phyloP scores from a whole-genome alignment of 2,113 vertebrate genomes.

The Seriola rivoliana region DNA sequence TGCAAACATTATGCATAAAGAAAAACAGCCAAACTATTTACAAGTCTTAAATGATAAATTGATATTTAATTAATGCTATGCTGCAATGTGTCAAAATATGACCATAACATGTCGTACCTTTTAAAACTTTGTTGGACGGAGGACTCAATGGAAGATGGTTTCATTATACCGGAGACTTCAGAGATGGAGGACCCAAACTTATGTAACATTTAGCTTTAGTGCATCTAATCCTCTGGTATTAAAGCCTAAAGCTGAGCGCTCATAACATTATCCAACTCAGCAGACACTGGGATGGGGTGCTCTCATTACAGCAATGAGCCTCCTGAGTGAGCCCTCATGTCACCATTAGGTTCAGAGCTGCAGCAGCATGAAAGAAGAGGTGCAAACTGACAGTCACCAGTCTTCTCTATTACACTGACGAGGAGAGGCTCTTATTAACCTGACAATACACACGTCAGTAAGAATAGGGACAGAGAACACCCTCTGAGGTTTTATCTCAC shows the following conservation, averaged over 20 bases:
- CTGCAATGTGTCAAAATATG: neutral
- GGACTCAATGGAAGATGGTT: neutral
- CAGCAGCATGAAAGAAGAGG: conserved; percentile 71
- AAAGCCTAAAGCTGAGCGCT: conserved; percentile 46
- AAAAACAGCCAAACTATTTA: neutral
- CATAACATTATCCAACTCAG: conserved; percentile 61
- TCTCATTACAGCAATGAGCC: conserved; percentile 67
- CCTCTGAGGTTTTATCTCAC: conserved; percentile 72
- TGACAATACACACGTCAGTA: conserved; percentile 64
- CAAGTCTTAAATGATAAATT: neutral
- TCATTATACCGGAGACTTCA: conserved; percentile 4
- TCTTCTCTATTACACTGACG: conserved; percentile 77
- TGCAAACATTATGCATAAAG: neutral
- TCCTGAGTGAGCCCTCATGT: conserved; percentile 73
- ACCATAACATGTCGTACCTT: neutral
- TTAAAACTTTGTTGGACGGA: neutral
- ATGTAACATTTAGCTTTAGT: conserved; percentile 51
- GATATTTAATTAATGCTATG: neutral
- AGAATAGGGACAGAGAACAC: conserved; percentile 63
- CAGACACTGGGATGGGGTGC: conserved; percentile 43
- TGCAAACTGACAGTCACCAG: conserved; percentile 69
- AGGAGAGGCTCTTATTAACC: conserved; percentile 63
- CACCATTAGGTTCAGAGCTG: conserved; percentile 64
- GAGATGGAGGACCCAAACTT: conserved; percentile 14
- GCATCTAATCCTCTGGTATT: conserved; percentile 46